Percentiles rank a stretch among this genome's conserved stretches.
Conservation (phyloP, 2,113 vertebrate genomes). For the Regulus satrapa region DNA sequence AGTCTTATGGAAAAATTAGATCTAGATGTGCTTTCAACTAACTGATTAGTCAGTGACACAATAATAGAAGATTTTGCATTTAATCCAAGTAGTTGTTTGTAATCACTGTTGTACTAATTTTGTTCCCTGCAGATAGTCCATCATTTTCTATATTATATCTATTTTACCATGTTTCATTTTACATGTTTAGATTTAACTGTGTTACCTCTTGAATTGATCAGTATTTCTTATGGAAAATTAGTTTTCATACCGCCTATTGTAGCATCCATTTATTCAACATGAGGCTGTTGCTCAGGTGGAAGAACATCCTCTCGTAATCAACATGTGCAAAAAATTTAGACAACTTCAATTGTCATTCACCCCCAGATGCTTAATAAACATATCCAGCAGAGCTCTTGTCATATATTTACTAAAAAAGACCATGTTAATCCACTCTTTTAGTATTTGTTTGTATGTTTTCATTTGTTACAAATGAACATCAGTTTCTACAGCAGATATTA, state of each 20-base stretch:
- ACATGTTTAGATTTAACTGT: not conserved
- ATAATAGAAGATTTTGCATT: not conserved
- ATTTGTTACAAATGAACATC: not conserved
- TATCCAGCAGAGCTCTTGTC: not conserved
- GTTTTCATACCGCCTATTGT: not conserved
- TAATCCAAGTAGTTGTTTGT: not conserved
- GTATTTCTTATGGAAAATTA: not conserved
- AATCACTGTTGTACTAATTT: not conserved
- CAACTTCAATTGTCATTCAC: not conserved
- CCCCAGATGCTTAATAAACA: not conserved
- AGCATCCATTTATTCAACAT: not conserved
- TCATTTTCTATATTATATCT: not conserved
- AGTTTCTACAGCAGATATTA: constrained; percentile 21
- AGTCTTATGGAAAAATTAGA: not conserved
- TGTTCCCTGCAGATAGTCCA: not conserved
- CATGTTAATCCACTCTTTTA: constrained; percentile 37
- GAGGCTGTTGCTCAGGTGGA: not conserved
- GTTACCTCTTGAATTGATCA: not conserved
- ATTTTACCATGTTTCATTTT: not conserved
- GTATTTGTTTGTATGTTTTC: constrained; percentile 3
- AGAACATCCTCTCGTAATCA: not conserved
- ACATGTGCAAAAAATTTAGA: not conserved
- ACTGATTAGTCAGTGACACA: not conserved
- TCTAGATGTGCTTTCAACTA: not conserved
- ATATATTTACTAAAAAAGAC: not conserved